Evolutionary conservation across 2,888 invertebrate genomes (phyloP).

Genomic region (Tricholauxania praeusta): DNA sequence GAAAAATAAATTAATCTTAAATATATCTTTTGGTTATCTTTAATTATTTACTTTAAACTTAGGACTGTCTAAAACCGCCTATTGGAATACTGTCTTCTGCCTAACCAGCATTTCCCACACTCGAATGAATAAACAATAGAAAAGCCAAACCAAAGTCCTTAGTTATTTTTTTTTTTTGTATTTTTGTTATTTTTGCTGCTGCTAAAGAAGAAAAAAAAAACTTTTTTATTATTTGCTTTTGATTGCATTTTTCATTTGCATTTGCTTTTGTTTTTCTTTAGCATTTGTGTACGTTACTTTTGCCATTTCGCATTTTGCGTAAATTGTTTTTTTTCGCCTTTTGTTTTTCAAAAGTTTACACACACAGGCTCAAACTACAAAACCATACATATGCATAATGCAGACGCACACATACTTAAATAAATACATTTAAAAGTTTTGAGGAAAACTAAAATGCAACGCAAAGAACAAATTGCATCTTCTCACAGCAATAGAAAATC

Average conservation of each 20-base stretch:
- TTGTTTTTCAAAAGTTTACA: not conserved
- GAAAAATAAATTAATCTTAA: no score
- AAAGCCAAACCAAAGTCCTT: no score
- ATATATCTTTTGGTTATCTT: no score
- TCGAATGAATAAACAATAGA: no score
- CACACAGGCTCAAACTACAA: not conserved
- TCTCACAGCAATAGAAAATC: slow-evolving; percentile 14
- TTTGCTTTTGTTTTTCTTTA: slow-evolving; percentile 28
- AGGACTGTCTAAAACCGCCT: no score
- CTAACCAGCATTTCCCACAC: no score
- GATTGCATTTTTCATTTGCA: slow-evolving; percentile 20
- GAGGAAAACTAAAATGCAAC: slow-evolving; percentile 26
- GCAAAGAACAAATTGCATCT: slow-evolving; percentile 35
- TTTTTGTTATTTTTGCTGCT: no score
- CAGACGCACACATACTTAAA: slow-evolving; percentile 6
- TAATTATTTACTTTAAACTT: no score
- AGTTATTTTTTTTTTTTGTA: not conserved
- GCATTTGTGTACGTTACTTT: slow-evolving; percentile 6
- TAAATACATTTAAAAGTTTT: slow-evolving; percentile 24
- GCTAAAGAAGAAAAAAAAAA: no score
- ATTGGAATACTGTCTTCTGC: no score
- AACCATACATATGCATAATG: not conserved
- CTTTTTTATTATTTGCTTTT: slow-evolving; percentile 16
- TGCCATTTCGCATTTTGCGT: slow-evolving; percentile 10
- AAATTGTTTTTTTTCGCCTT: not conserved